These are phyloP conservation scores for Elaphurus davidianus DNA, from an alignment of 2,113 vertebrate genomes.

Conservation along the genomic window DNA sequence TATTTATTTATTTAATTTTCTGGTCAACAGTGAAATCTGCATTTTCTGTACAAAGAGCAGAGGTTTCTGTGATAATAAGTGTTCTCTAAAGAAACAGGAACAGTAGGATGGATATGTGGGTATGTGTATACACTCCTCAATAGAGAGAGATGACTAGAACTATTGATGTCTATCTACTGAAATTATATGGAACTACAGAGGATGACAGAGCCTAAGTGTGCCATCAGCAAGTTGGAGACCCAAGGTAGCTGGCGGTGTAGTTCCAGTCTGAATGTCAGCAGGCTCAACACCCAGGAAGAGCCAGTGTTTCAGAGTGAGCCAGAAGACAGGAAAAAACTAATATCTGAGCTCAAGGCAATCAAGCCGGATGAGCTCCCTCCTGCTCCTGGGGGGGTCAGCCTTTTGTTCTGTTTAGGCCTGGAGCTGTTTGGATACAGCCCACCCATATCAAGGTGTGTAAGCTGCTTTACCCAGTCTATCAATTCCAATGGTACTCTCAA, in stretches of 20 bases:
- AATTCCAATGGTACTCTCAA: background rate
- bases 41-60: background rate
- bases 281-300: background rate
- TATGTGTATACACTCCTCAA: background rate
- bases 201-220: background rate
- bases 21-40: background rate
- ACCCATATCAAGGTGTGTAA: background rate
- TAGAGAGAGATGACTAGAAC: background rate
- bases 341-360: background rate
- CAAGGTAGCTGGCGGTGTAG: fast-evolving
- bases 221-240: background rate
- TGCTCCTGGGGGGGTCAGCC: background rate
- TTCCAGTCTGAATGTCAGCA: background rate
- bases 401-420: background rate
- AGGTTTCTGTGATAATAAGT: background rate
- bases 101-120: background rate
- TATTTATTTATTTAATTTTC: background rate
- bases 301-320: background rate
- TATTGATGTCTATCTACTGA: background rate
- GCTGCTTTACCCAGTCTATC: background rate
- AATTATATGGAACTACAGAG: background rate
- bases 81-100: background rate
- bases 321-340: background rate
- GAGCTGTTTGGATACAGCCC: background rate
- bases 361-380: background rate